These are phyloP conservation scores for Muntiacus reevesi DNA, from an alignment of 2,113 vertebrate species.

Conservation along the genomic window DNA sequence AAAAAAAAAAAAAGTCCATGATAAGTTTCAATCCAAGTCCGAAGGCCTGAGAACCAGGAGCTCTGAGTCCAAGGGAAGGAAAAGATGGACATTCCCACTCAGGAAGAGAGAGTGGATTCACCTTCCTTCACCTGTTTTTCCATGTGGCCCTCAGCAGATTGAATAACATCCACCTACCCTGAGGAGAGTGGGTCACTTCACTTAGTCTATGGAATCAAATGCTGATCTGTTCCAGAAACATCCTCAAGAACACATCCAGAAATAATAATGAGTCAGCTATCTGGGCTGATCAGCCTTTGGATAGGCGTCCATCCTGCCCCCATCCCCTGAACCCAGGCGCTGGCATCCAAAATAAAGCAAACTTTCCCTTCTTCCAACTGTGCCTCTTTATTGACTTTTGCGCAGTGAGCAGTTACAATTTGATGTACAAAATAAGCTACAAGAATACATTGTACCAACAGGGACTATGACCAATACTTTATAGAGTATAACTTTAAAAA, in stretches of 20 bases:
- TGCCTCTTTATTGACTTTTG: not conserved
- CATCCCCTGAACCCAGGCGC: not conserved
- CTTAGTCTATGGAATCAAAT: not conserved
- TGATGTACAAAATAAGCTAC: not conserved
- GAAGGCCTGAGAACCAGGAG: not conserved
- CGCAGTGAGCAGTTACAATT: not conserved
- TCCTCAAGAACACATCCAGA: not conserved
- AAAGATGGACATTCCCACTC: not conserved
- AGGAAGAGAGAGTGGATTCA: not conserved
- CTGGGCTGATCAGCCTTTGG: not conserved
- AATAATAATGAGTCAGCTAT: not conserved
- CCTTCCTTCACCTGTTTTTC: not conserved
- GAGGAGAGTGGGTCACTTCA: not conserved
- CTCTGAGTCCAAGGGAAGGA: not conserved
- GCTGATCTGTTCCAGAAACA: not conserved
- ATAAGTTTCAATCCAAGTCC: not conserved
- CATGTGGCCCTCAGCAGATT: not conserved
- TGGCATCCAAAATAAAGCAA: not conserved
- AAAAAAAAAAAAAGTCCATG: too few species aligned
- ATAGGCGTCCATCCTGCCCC: not conserved
- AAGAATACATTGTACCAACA: not conserved
- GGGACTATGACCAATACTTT: not conserved
- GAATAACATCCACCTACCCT: not conserved
- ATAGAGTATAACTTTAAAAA: not conserved
- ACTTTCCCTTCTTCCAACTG: not conserved